phyloP scores from a whole-genome alignment of 2,888 invertebrate genomes.

The Camponotus fellah region DNA sequence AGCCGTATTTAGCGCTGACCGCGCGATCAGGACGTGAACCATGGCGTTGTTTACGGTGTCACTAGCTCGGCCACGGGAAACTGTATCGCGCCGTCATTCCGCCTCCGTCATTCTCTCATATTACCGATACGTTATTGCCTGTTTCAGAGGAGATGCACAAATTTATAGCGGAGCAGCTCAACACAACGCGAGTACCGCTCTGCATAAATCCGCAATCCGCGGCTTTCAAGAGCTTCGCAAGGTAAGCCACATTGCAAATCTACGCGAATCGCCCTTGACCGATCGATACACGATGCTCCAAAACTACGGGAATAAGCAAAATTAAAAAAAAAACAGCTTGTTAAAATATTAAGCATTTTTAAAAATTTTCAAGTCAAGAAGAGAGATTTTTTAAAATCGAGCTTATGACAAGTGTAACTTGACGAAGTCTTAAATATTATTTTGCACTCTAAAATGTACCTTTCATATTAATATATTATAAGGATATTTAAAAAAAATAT shows the following conservation, averaged over 20 bases:
- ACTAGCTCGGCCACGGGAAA: slow-evolving; percentile 11
- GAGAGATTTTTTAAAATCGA: not conserved
- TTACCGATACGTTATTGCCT: slow-evolving; percentile 72
- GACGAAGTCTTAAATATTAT: not conserved
- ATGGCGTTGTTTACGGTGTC: slow-evolving; percentile 17
- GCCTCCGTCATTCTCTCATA: slow-evolving; percentile 42
- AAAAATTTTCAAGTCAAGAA: not conserved
- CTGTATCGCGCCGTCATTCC: slow-evolving; percentile 22
- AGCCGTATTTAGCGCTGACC: slow-evolving; percentile 8
- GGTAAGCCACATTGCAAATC: slow-evolving; percentile 89
- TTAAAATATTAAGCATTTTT: not conserved
- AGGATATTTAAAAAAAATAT: not conserved
- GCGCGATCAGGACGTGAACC: slow-evolving; percentile 11
- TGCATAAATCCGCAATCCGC: slow-evolving; percentile 99
- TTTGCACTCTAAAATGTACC: not conserved
- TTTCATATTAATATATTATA: not conserved
- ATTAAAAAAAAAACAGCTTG: not conserved
- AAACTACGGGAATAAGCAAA: not conserved
- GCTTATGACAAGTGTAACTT: too few species aligned
- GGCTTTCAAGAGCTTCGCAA: slow-evolving; percentile 99
- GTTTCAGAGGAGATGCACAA: slow-evolving; percentile 99
- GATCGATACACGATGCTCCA: slow-evolving; percentile 27
- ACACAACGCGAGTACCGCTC: slow-evolving; percentile 97
- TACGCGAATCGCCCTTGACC: slow-evolving; percentile 43
- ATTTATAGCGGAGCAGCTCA: slow-evolving; percentile 98